These are phyloP conservation scores for Frankliniella fusca DNA, from an alignment of 2,888 invertebrate genomes.

Conservation along the genomic window DNA sequence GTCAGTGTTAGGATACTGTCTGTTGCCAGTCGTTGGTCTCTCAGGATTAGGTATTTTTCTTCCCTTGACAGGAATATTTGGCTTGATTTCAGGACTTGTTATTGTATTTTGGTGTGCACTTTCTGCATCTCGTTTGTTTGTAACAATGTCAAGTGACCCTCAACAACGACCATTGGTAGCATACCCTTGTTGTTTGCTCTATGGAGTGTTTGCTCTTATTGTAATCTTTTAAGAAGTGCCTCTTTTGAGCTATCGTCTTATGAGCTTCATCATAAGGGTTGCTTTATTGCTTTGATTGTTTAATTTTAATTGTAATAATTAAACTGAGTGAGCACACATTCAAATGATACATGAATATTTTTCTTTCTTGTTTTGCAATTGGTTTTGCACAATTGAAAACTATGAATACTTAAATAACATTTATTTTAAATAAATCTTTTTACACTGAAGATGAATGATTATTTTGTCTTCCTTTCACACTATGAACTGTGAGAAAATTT, in stretches of 20 bases:
- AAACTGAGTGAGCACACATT: too few relatives aligned
- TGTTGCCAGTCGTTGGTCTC: constrained; percentile 85
- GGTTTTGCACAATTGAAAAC: too few relatives aligned
- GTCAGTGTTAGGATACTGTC: constrained; percentile 87
- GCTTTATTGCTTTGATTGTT: too few relatives aligned
- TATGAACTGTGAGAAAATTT: too few relatives aligned
- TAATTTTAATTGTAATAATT: too few relatives aligned
- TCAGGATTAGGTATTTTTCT: constrained; percentile 73
- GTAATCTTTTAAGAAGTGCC: constrained; percentile 69
- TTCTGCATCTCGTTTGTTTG: constrained; percentile 89
- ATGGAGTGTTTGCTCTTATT: constrained; percentile 87
- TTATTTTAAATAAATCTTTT: too few relatives aligned
- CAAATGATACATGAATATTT: too few relatives aligned
- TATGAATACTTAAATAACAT: too few relatives aligned
- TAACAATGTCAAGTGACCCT: constrained; percentile 81
- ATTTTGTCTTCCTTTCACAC: too few relatives aligned
- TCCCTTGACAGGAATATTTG: constrained; percentile 63
- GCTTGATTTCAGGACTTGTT: constrained; percentile 61
- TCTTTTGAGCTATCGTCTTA: not conserved
- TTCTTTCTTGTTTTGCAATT: too few relatives aligned
- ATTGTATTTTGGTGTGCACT: constrained; percentile 84
- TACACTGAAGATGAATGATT: too few relatives aligned
- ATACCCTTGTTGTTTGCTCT: constrained; percentile 88
- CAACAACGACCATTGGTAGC: constrained; percentile 82
- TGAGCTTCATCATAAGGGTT: too few relatives aligned